These are phyloP conservation scores for Mola mola DNA, from an alignment of 2,113 vertebrate genomes.

Conservation along the genomic window DNA sequence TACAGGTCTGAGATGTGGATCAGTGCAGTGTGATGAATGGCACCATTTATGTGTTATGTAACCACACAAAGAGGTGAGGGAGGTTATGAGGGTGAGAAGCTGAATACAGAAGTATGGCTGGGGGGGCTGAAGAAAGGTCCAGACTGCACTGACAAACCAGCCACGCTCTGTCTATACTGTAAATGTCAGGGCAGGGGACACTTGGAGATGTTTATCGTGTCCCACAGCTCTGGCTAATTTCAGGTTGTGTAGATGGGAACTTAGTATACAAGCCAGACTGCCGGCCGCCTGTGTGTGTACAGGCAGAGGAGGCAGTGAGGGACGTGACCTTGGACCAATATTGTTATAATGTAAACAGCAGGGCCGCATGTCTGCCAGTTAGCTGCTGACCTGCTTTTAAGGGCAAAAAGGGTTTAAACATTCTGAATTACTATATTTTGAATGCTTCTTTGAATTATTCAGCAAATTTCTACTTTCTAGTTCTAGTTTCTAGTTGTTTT, in stretches of 20 bases:
- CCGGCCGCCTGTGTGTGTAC: constrained; percentile 30
- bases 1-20: constrained; percentile 48
- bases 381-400: constrained; percentile 20
- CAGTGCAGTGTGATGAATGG: constrained; percentile 38
- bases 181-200: constrained; percentile 26
- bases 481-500: too few species aligned
- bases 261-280: constrained; percentile 37
- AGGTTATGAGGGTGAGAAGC: constrained; percentile 34
- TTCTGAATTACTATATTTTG: background rate
- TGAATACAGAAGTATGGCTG: constrained; percentile 1
- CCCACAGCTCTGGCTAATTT: constrained; percentile 33
- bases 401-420: background rate
- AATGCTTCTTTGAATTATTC: background rate
- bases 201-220: constrained; percentile 33
- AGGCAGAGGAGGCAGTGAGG: constrained; percentile 1
- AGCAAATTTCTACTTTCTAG: too few species aligned
- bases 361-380: constrained; percentile 1
- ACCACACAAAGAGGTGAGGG: constrained; percentile 38
- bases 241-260: constrained; percentile 41
- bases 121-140: background rate
- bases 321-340: constrained; percentile 51
- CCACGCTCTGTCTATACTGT: background rate
- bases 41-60: constrained; percentile 53
- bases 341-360: constrained; percentile 64
- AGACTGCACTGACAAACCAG: constrained; percentile 26